These are phyloP conservation scores for Papilio xuthus DNA, from an alignment of 1,140 invertebrate species.

Conservation along the genomic window DNA sequence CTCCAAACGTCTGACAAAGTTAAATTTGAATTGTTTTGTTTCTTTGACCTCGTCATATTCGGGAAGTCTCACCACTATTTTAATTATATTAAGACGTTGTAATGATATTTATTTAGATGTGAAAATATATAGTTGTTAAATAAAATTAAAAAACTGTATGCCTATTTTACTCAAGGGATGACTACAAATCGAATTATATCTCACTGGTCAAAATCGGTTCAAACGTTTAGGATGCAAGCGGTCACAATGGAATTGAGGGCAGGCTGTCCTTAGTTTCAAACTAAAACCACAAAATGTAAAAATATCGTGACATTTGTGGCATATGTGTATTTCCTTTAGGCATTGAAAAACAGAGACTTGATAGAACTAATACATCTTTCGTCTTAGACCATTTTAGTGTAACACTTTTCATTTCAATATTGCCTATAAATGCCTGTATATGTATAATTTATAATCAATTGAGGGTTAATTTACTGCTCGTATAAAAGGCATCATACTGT, in stretches of 20 bases:
- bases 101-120: too few species aligned
- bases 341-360: constrained; percentile 36
- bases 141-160: too few species aligned
- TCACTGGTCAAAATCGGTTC: too few species aligned
- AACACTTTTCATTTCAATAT: not conserved
- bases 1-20: not conserved
- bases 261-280: too few species aligned
- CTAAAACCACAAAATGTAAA: too few species aligned
- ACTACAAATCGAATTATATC: too few species aligned
- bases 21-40: not conserved
- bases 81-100: constrained; percentile 21
- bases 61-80: constrained; percentile 30
- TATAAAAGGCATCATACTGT: not conserved
- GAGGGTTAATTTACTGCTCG: not conserved
- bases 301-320: too few species aligned
- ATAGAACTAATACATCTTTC: not conserved
- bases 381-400: not conserved
- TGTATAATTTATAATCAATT: not conserved
- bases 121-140: too few species aligned
- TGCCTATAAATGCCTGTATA: not conserved
- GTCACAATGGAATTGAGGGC: too few species aligned
- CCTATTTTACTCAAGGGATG: too few species aligned
- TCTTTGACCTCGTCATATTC: not conserved
- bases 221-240: too few species aligned
- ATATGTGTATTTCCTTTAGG: too few species aligned